Base-by-base conservation (phyloP, 2,797 vertebrate genomes). In the Eidolon dupreanum region DNA sequence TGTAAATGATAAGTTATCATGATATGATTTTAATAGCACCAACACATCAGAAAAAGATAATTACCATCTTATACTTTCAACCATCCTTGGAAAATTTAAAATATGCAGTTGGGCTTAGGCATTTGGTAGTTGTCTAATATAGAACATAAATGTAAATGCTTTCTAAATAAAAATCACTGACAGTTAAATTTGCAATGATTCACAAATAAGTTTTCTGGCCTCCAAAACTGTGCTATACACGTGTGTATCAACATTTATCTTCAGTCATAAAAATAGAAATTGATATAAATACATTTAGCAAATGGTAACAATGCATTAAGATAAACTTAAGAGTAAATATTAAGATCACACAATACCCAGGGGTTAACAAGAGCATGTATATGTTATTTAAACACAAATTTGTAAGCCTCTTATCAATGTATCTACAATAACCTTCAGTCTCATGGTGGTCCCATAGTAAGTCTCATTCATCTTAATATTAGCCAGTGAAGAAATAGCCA, bases 21-120 rank as follows among this genome's bases (percentile, higher is more conserved):
- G 92, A 92, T 97, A 96, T 31, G 95, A 95, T 96, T 97, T 96
- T 97, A 97, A 97, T 96, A 95, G 74, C 83, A 96, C 49, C 93
- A 96, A 96, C 94, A 97, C 75, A 94, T 97, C 83, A 95, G 82
- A 94, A 94, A 96, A 95, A 87, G 86, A 93, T 96, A 97, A 97
- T 97, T 96, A 96, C 70, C 49, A 78, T 97, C 90, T 95, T 95
- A 87, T 5, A 95, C 22, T 91, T 97, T 91, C 70, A 98, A 78
- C 68, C 31, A 86, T 88, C 85, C 93, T 96, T 93, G 65, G 84
- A 88, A 95, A 97, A 93, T 88, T 93, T 95, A 49, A 97, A 97
- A 97, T 90, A 90, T 96, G 85, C 82, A 86, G 73, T 93, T 83
- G 68, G 75, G 55, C 38, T 90, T 83, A 95, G 81, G 71, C 73